Evolutionary conservation across 2,888 invertebrate genomes (phyloP).

Genomic region (Gymnocheta viridis): DNA sequence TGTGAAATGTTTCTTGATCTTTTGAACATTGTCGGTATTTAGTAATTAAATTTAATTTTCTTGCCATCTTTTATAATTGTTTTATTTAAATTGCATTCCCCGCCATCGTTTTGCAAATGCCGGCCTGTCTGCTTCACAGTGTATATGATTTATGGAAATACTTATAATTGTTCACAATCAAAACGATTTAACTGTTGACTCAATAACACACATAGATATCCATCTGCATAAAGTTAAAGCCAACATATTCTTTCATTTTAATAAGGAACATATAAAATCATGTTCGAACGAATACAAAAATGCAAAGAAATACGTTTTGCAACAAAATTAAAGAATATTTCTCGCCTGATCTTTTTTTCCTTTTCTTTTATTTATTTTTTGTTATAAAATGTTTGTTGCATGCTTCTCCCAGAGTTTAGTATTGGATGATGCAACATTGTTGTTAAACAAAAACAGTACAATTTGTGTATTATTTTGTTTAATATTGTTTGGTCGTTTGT

Average conservation of each 20-base stretch:
- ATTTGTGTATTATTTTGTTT: too few species aligned
- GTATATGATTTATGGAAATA: slow-evolving; percentile 31
- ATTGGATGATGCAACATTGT: slow-evolving; percentile 57
- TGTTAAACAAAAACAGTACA: slow-evolving; percentile 26
- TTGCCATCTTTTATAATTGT: neutral
- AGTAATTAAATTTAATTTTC: neutral
- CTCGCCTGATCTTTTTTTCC: neutral
- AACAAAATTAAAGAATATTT: slow-evolving; percentile 33
- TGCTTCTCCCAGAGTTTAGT: slow-evolving; percentile 44
- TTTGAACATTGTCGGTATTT: neutral
- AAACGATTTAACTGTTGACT: slow-evolving; percentile 55
- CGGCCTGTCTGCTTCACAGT: neutral
- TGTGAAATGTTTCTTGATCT: neutral
- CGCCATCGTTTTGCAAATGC: neutral
- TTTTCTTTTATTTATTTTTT: neutral
- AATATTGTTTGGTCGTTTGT: too few species aligned
- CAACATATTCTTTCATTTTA: slow-evolving; percentile 21
- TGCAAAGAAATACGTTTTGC: neutral
- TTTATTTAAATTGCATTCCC: neutral
- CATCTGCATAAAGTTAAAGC: too few species aligned
- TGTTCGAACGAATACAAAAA: slow-evolving; percentile 31
- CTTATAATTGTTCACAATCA: slow-evolving; percentile 58
- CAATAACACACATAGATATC: slow-evolving; percentile 49
- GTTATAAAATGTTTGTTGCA: slow-evolving; percentile 6
- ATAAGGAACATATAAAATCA: slow-evolving; percentile 58